Evolutionary conservation across 2,797 vertebrate genomes (phyloP), one percentile per base, ranked within the genome.

Genomic region (Argentina silus): DNA sequence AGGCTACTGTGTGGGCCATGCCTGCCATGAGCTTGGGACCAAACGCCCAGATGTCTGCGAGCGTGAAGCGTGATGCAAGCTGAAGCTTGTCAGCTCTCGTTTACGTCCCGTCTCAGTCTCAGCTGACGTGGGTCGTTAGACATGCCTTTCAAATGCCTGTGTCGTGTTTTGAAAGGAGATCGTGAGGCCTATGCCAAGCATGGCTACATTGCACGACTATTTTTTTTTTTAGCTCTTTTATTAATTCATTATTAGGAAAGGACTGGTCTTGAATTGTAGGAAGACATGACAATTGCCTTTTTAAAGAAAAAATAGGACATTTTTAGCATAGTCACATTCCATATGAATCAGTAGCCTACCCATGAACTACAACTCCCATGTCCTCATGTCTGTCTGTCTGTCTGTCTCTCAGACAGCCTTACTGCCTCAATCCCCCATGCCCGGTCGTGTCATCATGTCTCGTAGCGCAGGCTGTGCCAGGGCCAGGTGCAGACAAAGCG

Each of bases 401-500:
- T 36, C 27, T 36, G 27, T 36, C 27, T 36, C 2, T 48, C 21
- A 36, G 45, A 15, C 12, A 50, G 67, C 43, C 4, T 68, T 56
- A 59, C 45, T 53, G 23, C 68, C 53, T 73, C 45, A 66, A 55
- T 75, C 47, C 21, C 67, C 60, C 3, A 55, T 73, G 57, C 11
- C 48, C 64, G 72, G 80, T 27, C 7, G 9, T 80, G 7, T 69
- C 36, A 55, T 69, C 65, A 64, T 53, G 36, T 66, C 70, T 27
- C 48, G 66, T 67, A n/a, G 62, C 61, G 55, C 23, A 62, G 80
- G 43, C 65, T 11, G 21, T 19, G 6, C 45, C 60, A 56, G 64
- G 61, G 61, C 88, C 88, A 90, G 82, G 84, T 89, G 84, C 86
- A 85, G 59, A 88, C 80, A 89, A 85, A 87, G 82, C 72, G 57